These are phyloP conservation scores for Melanotaenia parkinsoni DNA, from an alignment of 2,797 vertebrate species.

Conservation along the genomic window DNA sequence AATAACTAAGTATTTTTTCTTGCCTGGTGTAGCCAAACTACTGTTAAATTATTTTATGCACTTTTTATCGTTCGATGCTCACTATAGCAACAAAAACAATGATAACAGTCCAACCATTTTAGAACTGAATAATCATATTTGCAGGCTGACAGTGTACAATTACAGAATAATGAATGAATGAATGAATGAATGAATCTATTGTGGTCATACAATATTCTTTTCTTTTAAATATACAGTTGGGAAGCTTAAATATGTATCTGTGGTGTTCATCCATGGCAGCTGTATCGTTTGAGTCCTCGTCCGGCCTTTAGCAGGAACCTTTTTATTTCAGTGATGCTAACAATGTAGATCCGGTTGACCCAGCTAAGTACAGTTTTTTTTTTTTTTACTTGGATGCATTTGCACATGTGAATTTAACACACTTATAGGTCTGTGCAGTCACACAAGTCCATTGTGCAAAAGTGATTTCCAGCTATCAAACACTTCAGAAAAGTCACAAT, in stretches of 20 bases:
- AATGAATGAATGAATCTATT: too few relatives aligned
- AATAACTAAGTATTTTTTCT: too few relatives aligned
- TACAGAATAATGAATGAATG: too few relatives aligned
- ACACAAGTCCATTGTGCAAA: neutral
- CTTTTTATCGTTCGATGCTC: too few relatives aligned
- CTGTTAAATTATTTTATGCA: too few relatives aligned
- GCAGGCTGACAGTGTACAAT: too few relatives aligned
- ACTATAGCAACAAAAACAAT: too few relatives aligned
- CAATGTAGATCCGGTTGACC: neutral
- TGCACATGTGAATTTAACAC: slow-evolving; percentile 2
- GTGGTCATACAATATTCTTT: too few relatives aligned
- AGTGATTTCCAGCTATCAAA: slow-evolving; percentile 11
- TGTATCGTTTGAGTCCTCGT: neutral
- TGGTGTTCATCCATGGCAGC: neutral
- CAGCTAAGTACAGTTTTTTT: neutral
- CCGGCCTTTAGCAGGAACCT: neutral
- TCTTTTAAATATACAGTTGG: too few relatives aligned
- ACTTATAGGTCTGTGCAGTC: neutral
- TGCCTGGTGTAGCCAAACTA: too few relatives aligned
- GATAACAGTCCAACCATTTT: too few relatives aligned
- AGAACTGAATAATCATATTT: too few relatives aligned
- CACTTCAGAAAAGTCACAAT: neutral
- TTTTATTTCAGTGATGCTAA: neutral
- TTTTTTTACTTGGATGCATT: neutral
- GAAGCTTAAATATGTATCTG: neutral